Base-by-base conservation (phyloP, 2,888 invertebrate species). In the Phaedon cochleariae region DNA sequence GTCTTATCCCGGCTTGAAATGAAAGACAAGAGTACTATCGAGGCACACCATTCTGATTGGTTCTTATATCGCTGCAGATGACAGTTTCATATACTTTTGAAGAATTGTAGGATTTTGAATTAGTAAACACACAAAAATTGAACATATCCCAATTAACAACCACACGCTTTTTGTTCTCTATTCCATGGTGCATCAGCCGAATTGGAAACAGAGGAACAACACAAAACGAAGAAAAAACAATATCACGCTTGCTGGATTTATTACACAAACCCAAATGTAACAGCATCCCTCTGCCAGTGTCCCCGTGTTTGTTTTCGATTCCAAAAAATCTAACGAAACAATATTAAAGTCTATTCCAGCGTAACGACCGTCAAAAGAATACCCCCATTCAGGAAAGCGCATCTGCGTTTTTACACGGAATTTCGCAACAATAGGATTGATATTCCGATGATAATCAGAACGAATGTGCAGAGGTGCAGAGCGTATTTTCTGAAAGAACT, bases 271-370 rank as follows among this genome's bases (percentile, higher is more conserved):
- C 20, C 57, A 46, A 46, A 57, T 57, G 57, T 29, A 46, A 45
- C 57, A 45, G 57, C 57, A 46, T 57, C 57, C 57, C 57, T 57
- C 45, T 45, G 26, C 17, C 37, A 37, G 26, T 57, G 45, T 26
- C 57, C 57, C 45, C 29, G 15, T 67, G 64, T 67, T 69, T 67
- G 62, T 63, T 66, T 69, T 69, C 60, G 60, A 69, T 67, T 67
- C 48, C 53, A 52, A 66, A 63, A 67, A 69, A 60, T 64, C 61
- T 53, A 52, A 62, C 62, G 51, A 57, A 60, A 62, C 68, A 65
- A 57, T 65, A 65, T 59, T 61, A 29, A 59, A 65, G 59, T 52
- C 58, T 45, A 61, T 61, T 64, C 64, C 54, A 60, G 60, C 60
- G 54, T 48, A 54, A 31, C 60, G 22, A 17, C 46, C 68, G 37